Evolutionary conservation across 2,113 vertebrate genomes (phyloP).

Genomic region (Bubo bubo): DNA sequence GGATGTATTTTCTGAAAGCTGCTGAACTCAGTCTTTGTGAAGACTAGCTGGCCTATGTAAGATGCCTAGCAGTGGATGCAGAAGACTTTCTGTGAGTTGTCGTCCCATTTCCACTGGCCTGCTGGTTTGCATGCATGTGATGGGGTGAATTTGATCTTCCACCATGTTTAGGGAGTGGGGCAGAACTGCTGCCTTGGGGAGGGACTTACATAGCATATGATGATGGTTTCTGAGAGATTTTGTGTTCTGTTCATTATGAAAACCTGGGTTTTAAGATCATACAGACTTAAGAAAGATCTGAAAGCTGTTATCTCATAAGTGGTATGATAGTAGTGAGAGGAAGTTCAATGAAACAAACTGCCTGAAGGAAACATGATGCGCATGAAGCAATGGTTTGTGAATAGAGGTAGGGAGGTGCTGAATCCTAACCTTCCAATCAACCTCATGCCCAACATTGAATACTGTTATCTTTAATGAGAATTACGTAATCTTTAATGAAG

Average conservation of each 20-base stretch:
- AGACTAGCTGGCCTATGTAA: neutral
- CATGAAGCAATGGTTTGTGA: neutral
- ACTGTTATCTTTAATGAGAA: neutral
- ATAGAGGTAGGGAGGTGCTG: neutral
- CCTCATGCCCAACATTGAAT: neutral
- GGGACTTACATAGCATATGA: neutral
- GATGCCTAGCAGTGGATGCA: neutral
- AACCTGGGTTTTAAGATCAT: rapidly evolving
- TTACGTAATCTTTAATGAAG: neutral
- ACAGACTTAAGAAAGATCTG: neutral
- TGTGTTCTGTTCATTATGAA: neutral
- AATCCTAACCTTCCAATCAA: neutral
- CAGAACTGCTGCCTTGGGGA: neutral
- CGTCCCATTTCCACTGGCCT: neutral
- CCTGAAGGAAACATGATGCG: neutral
- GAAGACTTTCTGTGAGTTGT: neutral
- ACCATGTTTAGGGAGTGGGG: neutral
- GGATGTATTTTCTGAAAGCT: neutral
- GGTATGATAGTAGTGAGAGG: neutral
- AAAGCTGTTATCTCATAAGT: neutral
- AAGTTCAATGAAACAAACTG: neutral
- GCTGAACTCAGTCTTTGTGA: neutral
- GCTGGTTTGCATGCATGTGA: neutral
- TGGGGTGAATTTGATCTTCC: neutral
- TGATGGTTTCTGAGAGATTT: neutral